These are phyloP conservation scores for Chloroceryle inda DNA, from an alignment of 2,797 vertebrate species.

Conservation along the genomic window DNA sequence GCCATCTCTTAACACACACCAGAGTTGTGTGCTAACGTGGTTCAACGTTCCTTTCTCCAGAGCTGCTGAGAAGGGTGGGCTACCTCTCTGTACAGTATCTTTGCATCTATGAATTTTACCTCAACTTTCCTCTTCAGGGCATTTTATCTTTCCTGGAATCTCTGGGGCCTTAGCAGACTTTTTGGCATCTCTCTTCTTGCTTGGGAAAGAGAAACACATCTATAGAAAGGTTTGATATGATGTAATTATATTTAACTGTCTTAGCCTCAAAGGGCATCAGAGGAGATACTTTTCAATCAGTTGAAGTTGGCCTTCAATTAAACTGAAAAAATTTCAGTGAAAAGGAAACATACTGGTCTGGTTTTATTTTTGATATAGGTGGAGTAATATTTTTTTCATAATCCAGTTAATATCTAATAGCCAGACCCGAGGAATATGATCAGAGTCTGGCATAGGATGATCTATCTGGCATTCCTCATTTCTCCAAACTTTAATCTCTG, in stretches of 20 bases:
- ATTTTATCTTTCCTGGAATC: background rate
- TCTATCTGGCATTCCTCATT: background rate
- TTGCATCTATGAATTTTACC: background rate
- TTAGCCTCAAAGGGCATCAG: background rate
- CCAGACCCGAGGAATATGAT: background rate
- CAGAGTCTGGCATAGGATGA: background rate
- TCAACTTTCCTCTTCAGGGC: background rate
- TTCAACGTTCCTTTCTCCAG: background rate
- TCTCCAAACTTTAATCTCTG: background rate
- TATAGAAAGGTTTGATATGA: background rate
- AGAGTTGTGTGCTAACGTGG: background rate
- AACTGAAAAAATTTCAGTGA: background rate
- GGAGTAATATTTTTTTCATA: slow-evolving; percentile 4
- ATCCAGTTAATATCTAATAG: slow-evolving; percentile 9
- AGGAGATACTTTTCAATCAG: background rate
- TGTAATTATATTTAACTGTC: background rate
- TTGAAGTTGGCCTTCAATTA: background rate
- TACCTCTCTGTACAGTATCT: background rate
- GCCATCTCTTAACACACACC: background rate
- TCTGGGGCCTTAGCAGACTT: background rate
- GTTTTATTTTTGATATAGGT: background rate
- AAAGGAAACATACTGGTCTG: background rate
- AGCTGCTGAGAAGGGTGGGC: background rate
- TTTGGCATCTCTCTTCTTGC: background rate
- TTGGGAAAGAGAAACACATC: background rate